Evolutionary conservation across 1,140 invertebrate species (phyloP).

Genomic region (Lordiphosa collinella): DNA sequence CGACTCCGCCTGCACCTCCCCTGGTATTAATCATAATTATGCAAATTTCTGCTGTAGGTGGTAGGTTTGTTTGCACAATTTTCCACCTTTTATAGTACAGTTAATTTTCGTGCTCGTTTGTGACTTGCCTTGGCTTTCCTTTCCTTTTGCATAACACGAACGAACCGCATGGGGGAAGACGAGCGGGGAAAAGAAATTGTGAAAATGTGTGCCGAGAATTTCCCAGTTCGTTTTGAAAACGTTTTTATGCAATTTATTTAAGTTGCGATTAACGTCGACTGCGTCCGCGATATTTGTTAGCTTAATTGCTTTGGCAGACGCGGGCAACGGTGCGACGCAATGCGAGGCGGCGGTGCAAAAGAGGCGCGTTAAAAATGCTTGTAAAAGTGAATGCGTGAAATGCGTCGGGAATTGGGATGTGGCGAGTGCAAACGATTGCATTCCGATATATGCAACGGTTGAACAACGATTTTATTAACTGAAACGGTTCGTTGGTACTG

Average conservation of each 20-base stretch:
- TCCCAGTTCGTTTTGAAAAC: conserved; percentile 56
- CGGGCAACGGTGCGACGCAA: too few species aligned
- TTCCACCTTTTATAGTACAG: conserved; percentile 78
- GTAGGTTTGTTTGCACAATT: conserved; percentile 78
- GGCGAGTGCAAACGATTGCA: conserved; percentile 4
- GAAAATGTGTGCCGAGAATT: conserved; percentile 55
- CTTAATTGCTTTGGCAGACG: conserved; percentile 32
- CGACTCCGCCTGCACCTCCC: background rate
- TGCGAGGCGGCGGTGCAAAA: background rate
- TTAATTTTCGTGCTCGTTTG: conserved; percentile 75
- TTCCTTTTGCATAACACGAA: conserved; percentile 34
- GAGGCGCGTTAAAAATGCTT: conserved; percentile 2
- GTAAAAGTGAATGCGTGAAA: conserved; percentile 25
- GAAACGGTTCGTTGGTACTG: conserved; percentile 4
- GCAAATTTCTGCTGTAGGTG: conserved; percentile 54
- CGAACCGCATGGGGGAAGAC: background rate
- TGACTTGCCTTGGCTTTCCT: conserved; percentile 7
- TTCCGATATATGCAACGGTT: conserved; percentile 1
- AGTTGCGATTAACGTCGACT: conserved; percentile 51
- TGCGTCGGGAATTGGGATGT: conserved; percentile 1
- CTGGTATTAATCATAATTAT: conserved; percentile 76
- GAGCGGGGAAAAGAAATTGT: background rate
- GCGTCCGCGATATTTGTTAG: conserved; percentile 28
- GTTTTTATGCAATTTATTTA: conserved; percentile 70
- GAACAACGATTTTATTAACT: conserved; percentile 17